phyloP scores from a whole-genome alignment of 2,888 invertebrate genomes.

The Petrolisthes manimaculis region DNA sequence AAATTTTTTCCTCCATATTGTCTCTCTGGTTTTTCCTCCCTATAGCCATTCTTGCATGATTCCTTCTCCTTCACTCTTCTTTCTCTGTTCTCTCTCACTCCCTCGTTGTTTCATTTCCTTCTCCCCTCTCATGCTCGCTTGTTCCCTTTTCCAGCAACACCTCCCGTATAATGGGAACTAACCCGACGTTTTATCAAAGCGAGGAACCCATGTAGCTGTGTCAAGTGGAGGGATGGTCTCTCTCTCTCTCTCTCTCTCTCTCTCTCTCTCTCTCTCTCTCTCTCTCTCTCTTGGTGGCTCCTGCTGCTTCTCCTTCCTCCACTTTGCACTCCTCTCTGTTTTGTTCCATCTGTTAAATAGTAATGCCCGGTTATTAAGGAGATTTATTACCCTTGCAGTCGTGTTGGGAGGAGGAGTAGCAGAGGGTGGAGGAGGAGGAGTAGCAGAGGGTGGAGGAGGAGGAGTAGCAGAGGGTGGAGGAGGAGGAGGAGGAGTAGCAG shows the following conservation, averaged over 20 bases:
- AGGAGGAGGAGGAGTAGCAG: background rate
- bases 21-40: too few species aligned
- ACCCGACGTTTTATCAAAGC: slow-evolving; percentile 31
- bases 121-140: background rate
- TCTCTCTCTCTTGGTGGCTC: slow-evolving; percentile 3
- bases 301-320: background rate
- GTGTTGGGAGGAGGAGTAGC: too few species aligned
- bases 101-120: background rate
- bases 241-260: background rate
- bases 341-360: background rate
- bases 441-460: background rate
- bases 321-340: background rate
- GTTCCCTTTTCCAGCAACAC: background rate
- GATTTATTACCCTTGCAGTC: background rate
- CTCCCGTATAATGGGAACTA: slow-evolving; percentile 28
- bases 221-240: background rate
- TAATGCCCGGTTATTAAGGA: slow-evolving; percentile 3
- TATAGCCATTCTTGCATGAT: too few species aligned
- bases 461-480: background rate
- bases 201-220: background rate
- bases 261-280: slow-evolving; percentile 24
- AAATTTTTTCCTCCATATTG: too few species aligned
- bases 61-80: too few species aligned
- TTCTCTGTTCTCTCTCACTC: background rate
- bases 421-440: background rate